Evolutionary conservation across 2,888 invertebrate genomes (phyloP), one percentile per base, ranked within the genome.

Genomic region (Sarcophaga rosellei): DNA sequence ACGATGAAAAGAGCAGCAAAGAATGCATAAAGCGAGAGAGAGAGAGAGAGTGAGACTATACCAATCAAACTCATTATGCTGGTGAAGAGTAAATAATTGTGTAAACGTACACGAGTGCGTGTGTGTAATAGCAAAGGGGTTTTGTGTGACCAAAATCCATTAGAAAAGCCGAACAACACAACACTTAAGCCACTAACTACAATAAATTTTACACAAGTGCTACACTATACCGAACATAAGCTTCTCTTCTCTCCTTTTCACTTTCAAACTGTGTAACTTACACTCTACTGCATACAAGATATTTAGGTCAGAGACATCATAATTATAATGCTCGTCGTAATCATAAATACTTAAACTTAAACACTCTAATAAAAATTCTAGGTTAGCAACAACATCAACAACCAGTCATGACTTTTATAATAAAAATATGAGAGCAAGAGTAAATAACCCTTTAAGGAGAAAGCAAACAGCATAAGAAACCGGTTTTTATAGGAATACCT

Each of bases 271-370:
- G 4, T n/a, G n/a, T 5, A 53, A 35, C n/a, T 1, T 25, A 25
- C 63, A 69, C 61, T 21, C 17, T 21, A 10, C 21, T 11, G 2
- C 44, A 62, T 61, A 62, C 4, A 61, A 47, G 23, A 72, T 73
- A 88, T 81, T 80, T 91, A 89, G 92, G 92, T 91, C 91, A 90
- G 86, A 87, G 87, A 88, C 88, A 86, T 84, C 87, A 85, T 88
- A 88, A 88, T 88, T 87, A 86, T 77, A 80, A 79, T 81, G 69
- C 15, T 53, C 17, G 4, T 17, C 4, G 53, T 53, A 74, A 84
- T 78, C 88, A 82, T 82, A 86, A 87, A 86, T 72, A 62, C 63
- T 81, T 69, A 62, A 75, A 75, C 61, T 77, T 66, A 79, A 78
- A 35, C 45, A 53, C 76, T 70, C 59, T 70, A 83, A 73, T 74